Percentiles rank a stretch among this genome's conserved stretches.
Conservation (phyloP, 1,140 invertebrate genomes). For the Scaptomyza pallida region DNA sequence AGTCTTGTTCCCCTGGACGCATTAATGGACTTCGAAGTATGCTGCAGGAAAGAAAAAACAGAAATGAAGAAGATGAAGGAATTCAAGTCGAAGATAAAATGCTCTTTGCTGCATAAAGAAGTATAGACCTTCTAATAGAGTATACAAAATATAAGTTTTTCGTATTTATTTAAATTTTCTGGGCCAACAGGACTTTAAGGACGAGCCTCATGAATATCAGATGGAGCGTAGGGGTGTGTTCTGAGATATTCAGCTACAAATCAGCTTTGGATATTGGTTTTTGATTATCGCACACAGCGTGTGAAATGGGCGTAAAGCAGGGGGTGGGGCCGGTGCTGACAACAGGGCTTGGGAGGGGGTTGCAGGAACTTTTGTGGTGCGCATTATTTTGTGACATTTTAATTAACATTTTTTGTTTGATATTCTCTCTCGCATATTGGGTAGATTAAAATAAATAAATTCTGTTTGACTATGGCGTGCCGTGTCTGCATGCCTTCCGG, state of each 20-base stretch:
- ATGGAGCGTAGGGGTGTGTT: conserved; percentile 59
- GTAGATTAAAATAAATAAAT: conserved; percentile 39
- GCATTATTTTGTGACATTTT: conserved; percentile 65
- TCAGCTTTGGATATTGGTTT: conserved; percentile 69
- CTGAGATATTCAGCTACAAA: conserved; percentile 44
- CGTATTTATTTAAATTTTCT: conserved; percentile 74
- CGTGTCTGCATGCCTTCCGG: conserved; percentile 40
- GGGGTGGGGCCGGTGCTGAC: not conserved
- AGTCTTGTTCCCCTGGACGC: conserved; percentile 57
- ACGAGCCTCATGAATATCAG: conserved; percentile 70
- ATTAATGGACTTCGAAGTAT: conserved; percentile 68
- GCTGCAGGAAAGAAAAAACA: conserved; percentile 9
- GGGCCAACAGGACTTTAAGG: conserved; percentile 47
- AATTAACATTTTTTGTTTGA: conserved; percentile 65
- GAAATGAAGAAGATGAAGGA: conserved; percentile 6
- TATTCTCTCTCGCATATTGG: not conserved
- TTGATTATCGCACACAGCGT: conserved; percentile 54
- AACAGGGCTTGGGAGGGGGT: not conserved
- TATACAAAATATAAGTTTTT: not conserved
- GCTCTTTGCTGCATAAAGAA: not conserved
- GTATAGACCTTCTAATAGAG: not conserved
- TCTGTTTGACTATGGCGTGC: conserved; percentile 9
- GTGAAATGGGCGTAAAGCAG: not conserved
- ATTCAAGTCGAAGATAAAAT: not conserved
- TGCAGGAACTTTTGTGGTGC: not conserved